These are phyloP conservation scores for Olivierus martensii DNA, from an alignment of 1,140 invertebrate genomes.

Conservation along the genomic window DNA sequence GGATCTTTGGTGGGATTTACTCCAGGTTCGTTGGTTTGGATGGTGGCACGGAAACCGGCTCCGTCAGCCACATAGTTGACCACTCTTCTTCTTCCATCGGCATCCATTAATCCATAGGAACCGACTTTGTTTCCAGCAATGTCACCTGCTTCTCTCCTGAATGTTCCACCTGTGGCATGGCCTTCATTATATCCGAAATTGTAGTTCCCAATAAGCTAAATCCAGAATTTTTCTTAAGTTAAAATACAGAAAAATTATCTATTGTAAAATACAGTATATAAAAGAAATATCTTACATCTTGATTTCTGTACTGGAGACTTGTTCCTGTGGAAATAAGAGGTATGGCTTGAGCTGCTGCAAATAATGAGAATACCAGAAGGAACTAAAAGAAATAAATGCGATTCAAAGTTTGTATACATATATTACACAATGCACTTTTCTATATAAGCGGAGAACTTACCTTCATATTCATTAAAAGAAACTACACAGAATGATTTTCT, in stretches of 20 bases:
- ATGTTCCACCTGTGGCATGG: conserved; percentile 18
- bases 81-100: conserved; percentile 22
- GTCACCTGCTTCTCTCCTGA: conserved; percentile 16
- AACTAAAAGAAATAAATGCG: no score
- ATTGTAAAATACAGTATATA: background rate
- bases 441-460: no score
- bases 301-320: conserved; percentile 9
- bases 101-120: conserved; percentile 23
- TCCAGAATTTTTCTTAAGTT: background rate
- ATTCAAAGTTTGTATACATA: no score
- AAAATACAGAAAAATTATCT: background rate
- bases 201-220: conserved; percentile 15
- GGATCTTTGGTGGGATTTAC: conserved; percentile 6
- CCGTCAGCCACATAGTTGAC: conserved; percentile 26
- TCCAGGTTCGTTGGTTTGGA: conserved; percentile 17
- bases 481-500: no score
- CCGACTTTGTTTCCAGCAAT: conserved; percentile 13
- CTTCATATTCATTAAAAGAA: no score
- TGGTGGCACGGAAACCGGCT: conserved; percentile 14
- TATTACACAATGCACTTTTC: no score
- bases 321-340: background rate
- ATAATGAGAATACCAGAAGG: background rate
- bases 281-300: conserved; percentile 4
- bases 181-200: conserved; percentile 19
- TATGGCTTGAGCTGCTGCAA: background rate